Base-by-base conservation (phyloP, 2,113 vertebrate genomes). In the Sturnus vulgaris region DNA sequence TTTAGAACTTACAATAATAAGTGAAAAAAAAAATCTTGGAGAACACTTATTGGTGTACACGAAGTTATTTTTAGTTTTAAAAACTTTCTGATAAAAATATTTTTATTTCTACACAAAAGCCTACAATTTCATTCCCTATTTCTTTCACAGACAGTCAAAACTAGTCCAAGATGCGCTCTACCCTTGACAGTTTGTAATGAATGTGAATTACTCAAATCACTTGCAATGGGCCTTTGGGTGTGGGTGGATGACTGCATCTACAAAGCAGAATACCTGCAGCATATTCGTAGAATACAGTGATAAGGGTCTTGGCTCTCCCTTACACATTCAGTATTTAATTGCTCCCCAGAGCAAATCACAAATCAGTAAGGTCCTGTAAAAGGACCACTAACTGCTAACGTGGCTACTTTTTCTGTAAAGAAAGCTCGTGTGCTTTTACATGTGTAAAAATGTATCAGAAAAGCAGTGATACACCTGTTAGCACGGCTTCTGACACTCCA, bases 171-270 rank as follows among this genome's bases (percentile, higher is more conserved):
- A 93, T 86, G 70, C 1, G 1, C 82, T 84, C 12, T 47, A 50
- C 44, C 56, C 91, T 12, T 86, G 92, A 78, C 75, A 95, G 80
- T 90, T 71, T 68, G 55, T 71, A 93, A 86, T 90, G 60, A 85
- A 90, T 92, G 60, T 75, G 72, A 95, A 76, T 86, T 92, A 75
- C 64, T 83, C 69, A 44, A 90, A 92, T 75, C 84, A 93, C 72
- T 91, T 50, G 90, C 60, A 83, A n/a, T 4, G 23, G 85, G 88
- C 88, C 82, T 94, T 71, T 84, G 80, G 86, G 86, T 81, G 88
- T 73, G 72, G 86, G 91, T 65, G 76, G 88, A 75, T 78, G 78
- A 69, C 72, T 85, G 23, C 31, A 59, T 18, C 79, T 73, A 63
- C 69, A 47, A 70, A 61, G 63, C 37, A 70, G 56, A 88, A 73